Evolutionary conservation across 2,113 vertebrate genomes (phyloP).

Genomic region (Columba livia): DNA sequence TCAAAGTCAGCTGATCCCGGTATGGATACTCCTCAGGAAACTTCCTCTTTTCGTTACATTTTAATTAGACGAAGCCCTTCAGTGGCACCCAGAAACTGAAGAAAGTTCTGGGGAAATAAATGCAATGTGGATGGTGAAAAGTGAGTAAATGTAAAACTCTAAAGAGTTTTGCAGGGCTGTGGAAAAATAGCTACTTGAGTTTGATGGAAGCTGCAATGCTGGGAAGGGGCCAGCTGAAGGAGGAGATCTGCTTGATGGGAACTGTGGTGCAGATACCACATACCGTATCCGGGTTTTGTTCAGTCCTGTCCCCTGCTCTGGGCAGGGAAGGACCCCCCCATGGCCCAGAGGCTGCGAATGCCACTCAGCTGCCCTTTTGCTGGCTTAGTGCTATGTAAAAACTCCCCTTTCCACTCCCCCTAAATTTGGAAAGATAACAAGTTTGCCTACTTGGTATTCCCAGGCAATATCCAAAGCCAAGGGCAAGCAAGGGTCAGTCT

Average conservation of each 20-base stretch:
- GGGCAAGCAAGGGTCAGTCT: not conserved
- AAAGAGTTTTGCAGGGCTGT: rapidly evolving
- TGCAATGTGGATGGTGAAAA: not conserved
- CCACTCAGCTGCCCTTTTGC: not conserved
- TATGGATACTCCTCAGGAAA: not conserved
- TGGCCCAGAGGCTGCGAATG: not conserved
- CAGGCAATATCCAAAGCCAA: not conserved
- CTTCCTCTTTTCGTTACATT: not conserved
- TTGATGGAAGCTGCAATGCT: not conserved
- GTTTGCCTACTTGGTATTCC: conserved; percentile 54
- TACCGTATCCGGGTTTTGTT: not conserved
- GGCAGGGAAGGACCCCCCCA: not conserved
- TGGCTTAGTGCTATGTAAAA: not conserved
- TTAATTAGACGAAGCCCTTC: not conserved
- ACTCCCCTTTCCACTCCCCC: not conserved
- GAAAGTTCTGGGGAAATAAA: not conserved
- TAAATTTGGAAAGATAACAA: conserved; percentile 18
- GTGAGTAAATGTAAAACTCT: not conserved
- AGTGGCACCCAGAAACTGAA: not conserved
- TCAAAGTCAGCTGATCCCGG: not conserved
- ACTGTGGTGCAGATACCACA: not conserved
- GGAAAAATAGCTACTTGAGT: not conserved
- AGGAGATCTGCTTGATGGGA: not conserved
- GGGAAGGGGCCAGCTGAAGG: not conserved
- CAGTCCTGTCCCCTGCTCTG: not conserved